Evolutionary conservation across 2,888 invertebrate genomes (phyloP).

Genomic region (Plemyria rubiginata): DNA sequence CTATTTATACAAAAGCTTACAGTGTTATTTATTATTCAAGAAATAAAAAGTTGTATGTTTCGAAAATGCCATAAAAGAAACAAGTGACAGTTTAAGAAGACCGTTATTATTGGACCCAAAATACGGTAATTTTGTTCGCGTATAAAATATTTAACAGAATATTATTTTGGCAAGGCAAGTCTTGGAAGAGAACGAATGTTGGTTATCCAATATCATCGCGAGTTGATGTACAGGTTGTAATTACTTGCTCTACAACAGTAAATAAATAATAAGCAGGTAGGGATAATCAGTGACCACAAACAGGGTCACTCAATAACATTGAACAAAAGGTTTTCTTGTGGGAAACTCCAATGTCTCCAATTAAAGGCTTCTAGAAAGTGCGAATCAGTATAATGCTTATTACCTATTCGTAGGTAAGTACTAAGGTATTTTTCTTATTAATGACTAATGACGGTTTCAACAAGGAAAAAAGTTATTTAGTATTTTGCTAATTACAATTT

Average conservation of each 20-base stretch:
- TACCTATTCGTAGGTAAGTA: too few relatives aligned
- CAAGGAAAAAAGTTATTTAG: too few relatives aligned
- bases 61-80: slow-evolving; percentile 19
- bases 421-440: too few relatives aligned
- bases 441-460: too few relatives aligned
- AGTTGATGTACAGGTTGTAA: slow-evolving; percentile 19
- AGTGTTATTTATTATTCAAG: slow-evolving; percentile 5
- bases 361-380: background rate
- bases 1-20: background rate
- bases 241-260: slow-evolving; percentile 11
- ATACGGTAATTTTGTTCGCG: slow-evolving; percentile 23
- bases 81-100: slow-evolving; percentile 21
- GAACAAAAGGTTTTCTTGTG: slow-evolving; percentile 17
- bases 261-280: slow-evolving; percentile 17
- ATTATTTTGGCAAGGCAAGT: slow-evolving; percentile 15
- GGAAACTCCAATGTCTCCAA: slow-evolving; percentile 2
- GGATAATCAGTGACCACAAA: slow-evolving; percentile 15
- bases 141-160: slow-evolving; percentile 14
- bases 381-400: too few relatives aligned
- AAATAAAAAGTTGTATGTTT: slow-evolving; percentile 11
- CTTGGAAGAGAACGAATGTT: background rate
- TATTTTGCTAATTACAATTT: too few relatives aligned
- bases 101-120: slow-evolving; percentile 27
- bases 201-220: slow-evolving; percentile 13
- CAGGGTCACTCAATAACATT: slow-evolving; percentile 8